Evolutionary conservation across 2,797 vertebrate species (phyloP).

Genomic region (Strix occidentalis): DNA sequence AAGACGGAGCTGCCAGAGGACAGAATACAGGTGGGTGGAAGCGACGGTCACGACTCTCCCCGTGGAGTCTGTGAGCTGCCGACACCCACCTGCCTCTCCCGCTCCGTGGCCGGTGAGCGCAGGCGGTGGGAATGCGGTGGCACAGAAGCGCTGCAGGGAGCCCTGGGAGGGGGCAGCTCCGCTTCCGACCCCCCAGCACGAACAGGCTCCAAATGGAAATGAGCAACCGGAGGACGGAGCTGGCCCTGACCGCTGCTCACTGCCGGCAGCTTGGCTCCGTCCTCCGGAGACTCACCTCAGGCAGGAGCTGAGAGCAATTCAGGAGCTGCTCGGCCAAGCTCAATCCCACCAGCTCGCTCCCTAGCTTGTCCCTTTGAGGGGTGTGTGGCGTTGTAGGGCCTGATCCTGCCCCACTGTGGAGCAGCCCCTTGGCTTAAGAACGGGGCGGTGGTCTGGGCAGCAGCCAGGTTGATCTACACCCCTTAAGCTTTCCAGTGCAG

Average conservation of each 20-base stretch:
- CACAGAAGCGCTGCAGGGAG: not conserved
- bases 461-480: not conserved
- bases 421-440: not conserved
- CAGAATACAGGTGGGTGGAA: slow-evolving; percentile 86
- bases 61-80: rapidly evolving
- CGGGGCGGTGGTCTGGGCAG: not conserved
- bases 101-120: not conserved
- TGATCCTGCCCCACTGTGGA: not conserved
- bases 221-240: not conserved
- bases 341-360: not conserved
- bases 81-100: not conserved
- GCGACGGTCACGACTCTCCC: not conserved
- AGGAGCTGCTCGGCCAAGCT: not conserved
- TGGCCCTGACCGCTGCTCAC: not conserved
- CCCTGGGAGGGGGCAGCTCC: not conserved
- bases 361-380: not conserved
- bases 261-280: not conserved
- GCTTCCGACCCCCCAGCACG: not conserved
- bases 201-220: not conserved
- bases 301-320: not conserved
- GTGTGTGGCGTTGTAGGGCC: not conserved
- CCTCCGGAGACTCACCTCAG: not conserved
- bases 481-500: not conserved
- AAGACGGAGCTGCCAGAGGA: slow-evolving; percentile 95
- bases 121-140: not conserved